phyloP scores from a whole-genome alignment of 2,113 vertebrate genomes.

The Dascyllus trimaculatus region DNA sequence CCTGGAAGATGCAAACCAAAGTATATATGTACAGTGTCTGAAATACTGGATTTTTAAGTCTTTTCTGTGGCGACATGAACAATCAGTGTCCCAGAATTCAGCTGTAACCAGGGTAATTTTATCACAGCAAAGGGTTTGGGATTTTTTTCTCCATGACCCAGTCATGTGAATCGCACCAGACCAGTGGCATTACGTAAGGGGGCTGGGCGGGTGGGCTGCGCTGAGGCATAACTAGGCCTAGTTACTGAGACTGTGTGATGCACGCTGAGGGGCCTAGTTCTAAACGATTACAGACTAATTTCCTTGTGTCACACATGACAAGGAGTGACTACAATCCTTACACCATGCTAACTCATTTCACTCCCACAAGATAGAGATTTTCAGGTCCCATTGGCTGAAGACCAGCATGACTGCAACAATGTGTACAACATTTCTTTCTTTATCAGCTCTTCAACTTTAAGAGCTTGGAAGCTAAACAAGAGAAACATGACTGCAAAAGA shows the following conservation, averaged over 20 bases:
- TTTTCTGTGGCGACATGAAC: neutral
- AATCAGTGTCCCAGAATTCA: conserved; percentile 38
- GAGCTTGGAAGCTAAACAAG: neutral
- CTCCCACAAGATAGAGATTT: conserved; percentile 40
- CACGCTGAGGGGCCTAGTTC: conserved; percentile 39
- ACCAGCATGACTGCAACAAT: conserved; percentile 1
- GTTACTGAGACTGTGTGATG: conserved; percentile 51
- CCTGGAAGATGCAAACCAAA: neutral
- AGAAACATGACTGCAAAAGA: neutral
- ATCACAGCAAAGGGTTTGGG: conserved; percentile 61
- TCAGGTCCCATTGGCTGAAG: conserved; percentile 18
- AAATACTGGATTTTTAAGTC: no score
- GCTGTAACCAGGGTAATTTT: conserved; percentile 59
- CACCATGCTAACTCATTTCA: conserved; percentile 41
- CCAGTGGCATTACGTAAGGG: conserved; percentile 78
- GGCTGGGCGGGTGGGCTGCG: conserved; percentile 57
- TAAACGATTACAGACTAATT: conserved; percentile 66
- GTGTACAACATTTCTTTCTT: neutral
- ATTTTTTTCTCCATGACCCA: conserved; percentile 66
- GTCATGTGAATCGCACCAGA: conserved; percentile 87
- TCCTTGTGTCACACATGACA: conserved; percentile 58
- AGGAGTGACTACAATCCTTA: conserved; percentile 50
- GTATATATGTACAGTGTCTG: no score
- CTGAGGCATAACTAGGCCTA: conserved; percentile 40
- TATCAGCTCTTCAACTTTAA: neutral